Percentiles rank a stretch among this genome's conserved stretches.
Conservation (phyloP, 2,113 vertebrate genomes). For the Pteruthius melanotis region DNA sequence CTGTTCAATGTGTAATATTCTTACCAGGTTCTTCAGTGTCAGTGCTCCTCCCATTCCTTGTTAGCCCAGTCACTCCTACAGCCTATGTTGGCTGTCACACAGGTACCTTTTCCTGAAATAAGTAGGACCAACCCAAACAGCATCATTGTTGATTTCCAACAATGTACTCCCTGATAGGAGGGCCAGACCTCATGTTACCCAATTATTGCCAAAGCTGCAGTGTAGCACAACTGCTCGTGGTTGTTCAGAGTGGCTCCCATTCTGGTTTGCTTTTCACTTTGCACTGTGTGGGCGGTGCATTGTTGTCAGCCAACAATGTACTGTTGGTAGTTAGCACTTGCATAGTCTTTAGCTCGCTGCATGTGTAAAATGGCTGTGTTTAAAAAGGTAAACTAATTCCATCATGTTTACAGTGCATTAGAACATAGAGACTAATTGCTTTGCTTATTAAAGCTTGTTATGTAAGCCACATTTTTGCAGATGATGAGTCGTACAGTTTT, state of each 20-base stretch:
- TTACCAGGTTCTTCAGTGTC: slow-evolving; percentile 86
- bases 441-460: slow-evolving; percentile 30
- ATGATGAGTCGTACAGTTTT: not conserved
- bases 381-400: not conserved
- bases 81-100: slow-evolving; percentile 87
- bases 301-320: slow-evolving; percentile 95
- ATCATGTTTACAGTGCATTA: not conserved
- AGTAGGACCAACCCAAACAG: slow-evolving; percentile 72
- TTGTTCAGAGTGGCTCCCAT: slow-evolving; percentile 4
- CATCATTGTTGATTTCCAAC: slow-evolving; percentile 87
- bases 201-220: slow-evolving; percentile 20
- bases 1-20: slow-evolving; percentile 74
- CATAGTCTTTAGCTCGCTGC: slow-evolving; percentile 48
- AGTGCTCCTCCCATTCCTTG: slow-evolving; percentile 84
- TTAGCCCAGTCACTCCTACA: slow-evolving; percentile 87
- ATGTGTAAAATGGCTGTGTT: not conserved
- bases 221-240: not conserved
- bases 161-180: slow-evolving; percentile 81
- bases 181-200: not conserved
- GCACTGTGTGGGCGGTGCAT: slow-evolving; percentile 88
- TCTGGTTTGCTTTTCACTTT: slow-evolving; percentile 62
- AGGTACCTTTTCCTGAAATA: slow-evolving; percentile 82
- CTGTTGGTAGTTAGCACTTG: slow-evolving; percentile 80
- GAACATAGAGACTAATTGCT: slow-evolving; percentile 47
- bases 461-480: not conserved